Conservation (phyloP, 2,113 vertebrate genomes). For the Macrotis lagotis region DNA sequence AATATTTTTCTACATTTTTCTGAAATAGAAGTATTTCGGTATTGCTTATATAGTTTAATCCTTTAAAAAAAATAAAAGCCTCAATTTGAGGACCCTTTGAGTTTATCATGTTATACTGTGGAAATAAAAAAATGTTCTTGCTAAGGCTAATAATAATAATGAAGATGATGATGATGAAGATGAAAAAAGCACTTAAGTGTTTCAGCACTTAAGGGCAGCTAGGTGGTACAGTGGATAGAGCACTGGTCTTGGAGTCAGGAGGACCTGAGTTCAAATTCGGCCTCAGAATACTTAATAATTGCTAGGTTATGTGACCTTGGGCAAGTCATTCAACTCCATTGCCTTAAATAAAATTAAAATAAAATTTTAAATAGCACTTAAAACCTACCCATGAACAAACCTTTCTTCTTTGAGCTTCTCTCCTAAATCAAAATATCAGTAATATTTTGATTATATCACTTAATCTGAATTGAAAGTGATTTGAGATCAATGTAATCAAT, state of each 20-base stretch:
- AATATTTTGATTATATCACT: background rate
- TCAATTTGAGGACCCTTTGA: slow-evolving; percentile 37
- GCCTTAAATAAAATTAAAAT: no score
- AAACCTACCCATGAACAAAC: background rate
- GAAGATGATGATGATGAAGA: no score
- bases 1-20: slow-evolving; percentile 14
- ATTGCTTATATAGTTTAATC: slow-evolving; percentile 13
- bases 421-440: slow-evolving; percentile 10
- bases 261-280: no score
- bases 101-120: background rate
- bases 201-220: no score
- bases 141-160: slow-evolving; percentile 27
- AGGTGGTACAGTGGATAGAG: no score
- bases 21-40: slow-evolving; percentile 44
- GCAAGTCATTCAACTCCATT: no score
- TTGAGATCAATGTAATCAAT: background rate
- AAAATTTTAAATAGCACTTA: slow-evolving; percentile 6
- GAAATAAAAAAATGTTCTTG: slow-evolving; percentile 27
- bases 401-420: background rate
- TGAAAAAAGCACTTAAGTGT: no score
- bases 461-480: background rate
- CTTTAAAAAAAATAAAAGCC: slow-evolving; percentile 30
- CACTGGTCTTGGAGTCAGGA: no score
- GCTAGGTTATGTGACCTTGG: no score
- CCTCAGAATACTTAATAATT: no score